These are phyloP conservation scores for Bos javanicus DNA, from an alignment of 2,113 vertebrate species.

Conservation along the genomic window DNA sequence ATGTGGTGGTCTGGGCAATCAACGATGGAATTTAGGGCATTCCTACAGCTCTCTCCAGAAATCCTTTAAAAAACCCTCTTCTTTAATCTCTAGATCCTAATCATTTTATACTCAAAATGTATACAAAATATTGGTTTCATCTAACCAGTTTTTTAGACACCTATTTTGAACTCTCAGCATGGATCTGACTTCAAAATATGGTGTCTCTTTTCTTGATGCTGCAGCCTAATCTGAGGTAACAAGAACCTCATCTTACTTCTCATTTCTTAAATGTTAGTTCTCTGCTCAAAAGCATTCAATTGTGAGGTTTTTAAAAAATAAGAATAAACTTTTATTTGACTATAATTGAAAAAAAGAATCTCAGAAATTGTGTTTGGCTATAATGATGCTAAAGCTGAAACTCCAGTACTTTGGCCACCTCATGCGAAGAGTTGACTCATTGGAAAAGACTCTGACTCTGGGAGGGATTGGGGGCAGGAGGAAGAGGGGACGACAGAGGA, in stretches of 20 bases:
- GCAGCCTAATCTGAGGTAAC: not conserved
- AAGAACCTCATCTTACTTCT: not conserved
- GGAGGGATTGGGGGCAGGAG: too few species aligned
- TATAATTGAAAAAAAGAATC: not conserved
- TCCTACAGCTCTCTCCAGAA: not conserved
- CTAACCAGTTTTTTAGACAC: not conserved
- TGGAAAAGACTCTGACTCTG: too few species aligned
- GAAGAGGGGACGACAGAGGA: too few species aligned
- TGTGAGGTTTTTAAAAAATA: not conserved
- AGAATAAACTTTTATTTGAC: not conserved
- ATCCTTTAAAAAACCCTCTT: not conserved
- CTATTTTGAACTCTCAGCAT: not conserved
- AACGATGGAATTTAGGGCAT: not conserved
- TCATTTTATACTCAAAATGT: not conserved
- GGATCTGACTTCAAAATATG: not conserved
- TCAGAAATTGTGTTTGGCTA: not conserved
- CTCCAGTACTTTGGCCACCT: too few species aligned
- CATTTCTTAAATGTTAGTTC: not conserved
- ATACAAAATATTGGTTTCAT: not conserved
- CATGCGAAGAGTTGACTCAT: too few species aligned
- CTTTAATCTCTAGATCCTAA: not conserved
- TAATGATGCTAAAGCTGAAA: too few species aligned
- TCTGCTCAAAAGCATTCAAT: not conserved
- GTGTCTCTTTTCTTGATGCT: not conserved
- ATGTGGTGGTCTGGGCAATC: not conserved